Percentiles rank a stretch among this genome's conserved stretches.
phyloP scores from a whole-genome alignment of 2,113 vertebrate genomes.

The Cathartes aura region DNA sequence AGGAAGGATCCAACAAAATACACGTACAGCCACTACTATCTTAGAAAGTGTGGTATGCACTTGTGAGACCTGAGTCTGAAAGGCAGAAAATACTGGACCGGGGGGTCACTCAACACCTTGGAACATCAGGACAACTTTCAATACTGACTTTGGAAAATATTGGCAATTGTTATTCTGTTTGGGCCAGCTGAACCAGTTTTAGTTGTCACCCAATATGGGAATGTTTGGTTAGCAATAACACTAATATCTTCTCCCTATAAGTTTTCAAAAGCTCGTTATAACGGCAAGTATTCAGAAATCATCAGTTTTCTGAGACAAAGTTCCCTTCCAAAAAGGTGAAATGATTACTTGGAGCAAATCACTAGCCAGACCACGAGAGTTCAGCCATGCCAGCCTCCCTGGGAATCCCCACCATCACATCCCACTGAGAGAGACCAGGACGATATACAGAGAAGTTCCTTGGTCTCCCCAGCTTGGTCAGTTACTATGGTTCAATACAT shows the following conservation, averaged over 20 bases:
- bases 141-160: neutral
- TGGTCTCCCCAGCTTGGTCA: neutral
- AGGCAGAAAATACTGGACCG: neutral
- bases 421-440: neutral
- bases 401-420: neutral
- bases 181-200: neutral
- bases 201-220: neutral
- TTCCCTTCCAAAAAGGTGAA: neutral
- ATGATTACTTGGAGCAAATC: neutral
- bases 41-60: neutral
- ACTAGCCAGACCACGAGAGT: accelerated
- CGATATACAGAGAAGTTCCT: accelerated
- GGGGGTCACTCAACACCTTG: neutral
- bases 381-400: neutral
- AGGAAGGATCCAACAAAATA: neutral
- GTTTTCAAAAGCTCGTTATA: neutral
- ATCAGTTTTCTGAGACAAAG: neutral
- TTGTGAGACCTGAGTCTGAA: neutral
- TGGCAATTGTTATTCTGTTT: neutral
- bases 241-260: accelerated
- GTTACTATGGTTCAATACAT: neutral
- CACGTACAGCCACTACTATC: neutral
- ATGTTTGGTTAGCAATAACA: neutral
- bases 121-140: neutral
- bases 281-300: neutral